Evolutionary conservation across 2,888 invertebrate species (phyloP).

Genomic region (Choristoneura rosaceana): DNA sequence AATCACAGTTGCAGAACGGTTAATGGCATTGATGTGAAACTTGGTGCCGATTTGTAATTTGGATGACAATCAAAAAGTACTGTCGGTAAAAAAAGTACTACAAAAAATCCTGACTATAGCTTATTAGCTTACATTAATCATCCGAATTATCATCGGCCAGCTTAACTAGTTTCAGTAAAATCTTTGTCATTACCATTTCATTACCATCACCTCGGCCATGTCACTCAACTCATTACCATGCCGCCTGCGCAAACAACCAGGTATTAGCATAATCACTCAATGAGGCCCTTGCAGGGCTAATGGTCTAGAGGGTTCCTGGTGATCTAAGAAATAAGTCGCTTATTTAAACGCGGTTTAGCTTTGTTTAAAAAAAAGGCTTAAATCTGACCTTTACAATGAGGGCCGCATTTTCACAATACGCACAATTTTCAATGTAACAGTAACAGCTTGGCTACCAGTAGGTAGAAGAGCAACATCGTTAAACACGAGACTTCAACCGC

Average conservation of each 20-base stretch:
- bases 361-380: background rate
- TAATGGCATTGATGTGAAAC: too few relatives aligned
- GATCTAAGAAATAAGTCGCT: background rate
- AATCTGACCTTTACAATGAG: too few relatives aligned
- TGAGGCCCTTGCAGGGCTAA: background rate
- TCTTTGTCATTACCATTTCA: background rate
- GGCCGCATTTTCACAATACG: too few relatives aligned
- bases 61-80: too few relatives aligned
- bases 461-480: background rate
- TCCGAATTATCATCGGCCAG: background rate
- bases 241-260: slow-evolving; percentile 6
- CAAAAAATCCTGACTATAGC: too few relatives aligned
- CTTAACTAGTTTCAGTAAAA: background rate
- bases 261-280: slow-evolving; percentile 9
- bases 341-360: background rate
- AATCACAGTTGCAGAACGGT: too few relatives aligned
- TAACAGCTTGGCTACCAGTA: background rate
- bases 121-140: too few relatives aligned
- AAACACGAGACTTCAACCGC: slow-evolving; percentile 4
- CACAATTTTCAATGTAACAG: too few relatives aligned
- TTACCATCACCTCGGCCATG: background rate
- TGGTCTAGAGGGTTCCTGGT: background rate
- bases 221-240: slow-evolving; percentile 9
- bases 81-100: too few relatives aligned
- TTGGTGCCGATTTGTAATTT: too few relatives aligned